phyloP scores from a whole-genome alignment of 2,888 invertebrate genomes.

The Kuschelorhynchus macadamiae region DNA sequence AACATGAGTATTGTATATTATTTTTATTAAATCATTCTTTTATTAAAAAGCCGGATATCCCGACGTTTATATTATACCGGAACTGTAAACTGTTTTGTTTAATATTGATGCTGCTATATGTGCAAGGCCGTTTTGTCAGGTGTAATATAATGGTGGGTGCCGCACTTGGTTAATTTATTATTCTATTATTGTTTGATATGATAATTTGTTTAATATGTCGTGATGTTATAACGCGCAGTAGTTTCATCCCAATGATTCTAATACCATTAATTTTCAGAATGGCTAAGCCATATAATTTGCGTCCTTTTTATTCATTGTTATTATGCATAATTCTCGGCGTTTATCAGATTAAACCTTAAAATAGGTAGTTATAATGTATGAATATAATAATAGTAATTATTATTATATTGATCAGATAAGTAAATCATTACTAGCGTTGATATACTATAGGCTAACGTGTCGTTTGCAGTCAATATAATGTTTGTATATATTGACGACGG shows the following conservation, averaged over 20 bases:
- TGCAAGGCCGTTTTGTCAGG: conserved; percentile 64
- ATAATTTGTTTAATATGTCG: conserved; percentile 63
- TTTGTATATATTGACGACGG: too few species aligned
- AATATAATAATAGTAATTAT: too few species aligned
- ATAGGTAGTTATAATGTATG: conserved; percentile 1
- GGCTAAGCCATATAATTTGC: conserved; percentile 33
- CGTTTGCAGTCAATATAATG: too few species aligned
- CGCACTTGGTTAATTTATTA: conserved; percentile 55
- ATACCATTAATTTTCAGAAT: conserved; percentile 44
- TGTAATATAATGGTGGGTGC: conserved; percentile 58
- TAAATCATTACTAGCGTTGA: too few species aligned
- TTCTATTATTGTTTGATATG: conserved; percentile 63
- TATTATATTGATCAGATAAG: too few species aligned
- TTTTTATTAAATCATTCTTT: conserved; percentile 66
- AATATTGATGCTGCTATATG: conserved; percentile 63
- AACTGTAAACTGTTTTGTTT: conserved; percentile 56
- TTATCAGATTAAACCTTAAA: conserved; percentile 41
- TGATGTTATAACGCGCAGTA: conserved; percentile 52
- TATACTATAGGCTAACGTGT: too few species aligned
- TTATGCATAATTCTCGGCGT: conserved; percentile 34
- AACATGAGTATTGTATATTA: conserved; percentile 59
- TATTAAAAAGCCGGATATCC: conserved; percentile 63
- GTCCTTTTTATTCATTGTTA: conserved; percentile 36
- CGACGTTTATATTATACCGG: conserved; percentile 62
- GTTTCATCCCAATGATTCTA: conserved; percentile 56